phyloP scores from a whole-genome alignment of 2,888 invertebrate genomes.

The Neuroscelio doddi region DNA sequence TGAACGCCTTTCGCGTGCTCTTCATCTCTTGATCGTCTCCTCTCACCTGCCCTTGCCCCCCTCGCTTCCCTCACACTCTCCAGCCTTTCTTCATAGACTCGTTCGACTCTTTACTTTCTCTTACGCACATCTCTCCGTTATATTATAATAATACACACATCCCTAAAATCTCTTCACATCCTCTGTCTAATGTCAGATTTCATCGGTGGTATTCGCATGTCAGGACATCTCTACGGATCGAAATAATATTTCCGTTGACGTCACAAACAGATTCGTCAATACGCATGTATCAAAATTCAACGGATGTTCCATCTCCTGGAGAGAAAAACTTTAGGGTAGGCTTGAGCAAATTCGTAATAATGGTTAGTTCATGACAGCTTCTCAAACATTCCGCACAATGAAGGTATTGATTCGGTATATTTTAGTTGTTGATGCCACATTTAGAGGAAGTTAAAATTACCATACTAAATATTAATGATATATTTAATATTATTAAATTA shows the following conservation, averaged over 20 bases:
- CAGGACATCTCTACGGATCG: not conserved
- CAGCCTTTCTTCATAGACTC: conserved; percentile 41
- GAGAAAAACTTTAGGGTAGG: not conserved
- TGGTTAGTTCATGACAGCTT: not conserved
- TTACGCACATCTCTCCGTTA: conserved; percentile 44
- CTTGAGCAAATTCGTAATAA: not conserved
- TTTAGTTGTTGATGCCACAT: too few species aligned
- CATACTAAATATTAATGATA: too few species aligned
- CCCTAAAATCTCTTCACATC: conserved; percentile 18
- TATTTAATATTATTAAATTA: too few species aligned
- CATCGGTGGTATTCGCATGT: not conserved
- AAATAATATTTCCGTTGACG: conserved; percentile 5
- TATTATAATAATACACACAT: conserved; percentile 20
- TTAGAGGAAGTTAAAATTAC: too few species aligned
- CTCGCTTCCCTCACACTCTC: conserved; percentile 14
- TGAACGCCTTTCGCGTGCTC: conserved; percentile 56
- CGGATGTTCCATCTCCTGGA: not conserved
- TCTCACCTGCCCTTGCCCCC: conserved; percentile 45
- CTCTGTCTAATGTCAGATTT: conserved; percentile 1
- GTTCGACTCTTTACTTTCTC: conserved; percentile 41
- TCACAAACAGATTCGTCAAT: conserved; percentile 5
- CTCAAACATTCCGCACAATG: too few species aligned
- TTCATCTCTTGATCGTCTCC: conserved; percentile 45
- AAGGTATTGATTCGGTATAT: too few species aligned
- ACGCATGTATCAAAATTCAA: not conserved